Percentiles rank a stretch among this genome's conserved stretches.
Conservation (phyloP, 2,888 invertebrate genomes). For the Melangyna quadrimaculata region DNA sequence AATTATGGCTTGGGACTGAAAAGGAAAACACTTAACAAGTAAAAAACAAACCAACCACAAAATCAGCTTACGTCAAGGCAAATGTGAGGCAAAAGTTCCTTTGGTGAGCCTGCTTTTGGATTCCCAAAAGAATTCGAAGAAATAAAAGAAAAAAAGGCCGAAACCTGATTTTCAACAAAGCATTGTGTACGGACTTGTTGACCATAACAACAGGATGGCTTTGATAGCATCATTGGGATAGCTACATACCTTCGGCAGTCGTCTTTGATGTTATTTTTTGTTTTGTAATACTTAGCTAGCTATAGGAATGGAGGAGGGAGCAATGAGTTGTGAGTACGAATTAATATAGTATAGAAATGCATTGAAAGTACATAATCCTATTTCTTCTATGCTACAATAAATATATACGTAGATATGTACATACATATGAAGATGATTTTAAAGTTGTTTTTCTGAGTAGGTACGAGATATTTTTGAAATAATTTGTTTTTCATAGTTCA, state of each 20-base stretch:
- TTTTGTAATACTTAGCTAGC: background rate
- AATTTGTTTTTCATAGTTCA: no score
- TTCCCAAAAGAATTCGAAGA: constrained; percentile 3
- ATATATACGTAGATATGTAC: no score
- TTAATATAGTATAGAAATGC: background rate
- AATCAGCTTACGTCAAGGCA: constrained; percentile 18
- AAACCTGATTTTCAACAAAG: constrained; percentile 23
- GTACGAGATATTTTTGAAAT: no score
- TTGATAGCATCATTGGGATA: constrained; percentile 23
- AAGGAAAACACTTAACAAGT: constrained; percentile 13
- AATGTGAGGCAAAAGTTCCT: constrained; percentile 27
- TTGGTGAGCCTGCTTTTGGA: background rate
- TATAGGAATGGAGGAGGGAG: background rate
- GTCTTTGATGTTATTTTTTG: constrained; percentile 11
- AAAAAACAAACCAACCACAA: constrained; percentile 17
- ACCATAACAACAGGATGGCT: constrained; percentile 31
- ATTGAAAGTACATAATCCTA: background rate
- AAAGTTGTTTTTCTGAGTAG: no score
- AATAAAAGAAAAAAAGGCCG: background rate
- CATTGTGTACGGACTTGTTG: constrained; percentile 32
- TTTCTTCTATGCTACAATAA: background rate
- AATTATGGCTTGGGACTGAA: background rate
- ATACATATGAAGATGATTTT: no score
- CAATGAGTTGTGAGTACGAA: background rate
- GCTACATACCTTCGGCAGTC: constrained; percentile 5